Base-by-base conservation (phyloP, 2,888 invertebrate species). In the Drosophila paracracens region DNA sequence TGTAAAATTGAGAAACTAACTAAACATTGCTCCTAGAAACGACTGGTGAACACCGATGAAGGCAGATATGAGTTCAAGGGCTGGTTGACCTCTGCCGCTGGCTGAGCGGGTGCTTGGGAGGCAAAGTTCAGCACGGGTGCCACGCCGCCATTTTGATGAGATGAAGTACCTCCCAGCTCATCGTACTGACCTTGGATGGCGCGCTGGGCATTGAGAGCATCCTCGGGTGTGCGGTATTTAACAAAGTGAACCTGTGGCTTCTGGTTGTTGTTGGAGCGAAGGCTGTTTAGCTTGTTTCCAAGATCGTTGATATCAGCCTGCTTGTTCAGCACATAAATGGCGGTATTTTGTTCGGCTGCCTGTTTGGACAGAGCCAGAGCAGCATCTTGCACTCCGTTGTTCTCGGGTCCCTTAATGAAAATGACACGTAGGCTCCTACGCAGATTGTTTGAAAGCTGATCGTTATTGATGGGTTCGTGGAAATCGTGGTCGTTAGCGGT, bases 381-480 rank as follows among this genome's bases (percentile, higher is more conserved):
- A 29, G 92, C 92, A 60, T 91, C 79, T 66, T 91, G 89, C 16
- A 92, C 33, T 11, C 89, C 92, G 16, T 74, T 90, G 66, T 91
- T 81, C 73, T 92, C 92, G 69, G 93, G 93, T 40, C 92, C 90
- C 83, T 92, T 93, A 58, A 93, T 93, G 79, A 93, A 92, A 29
- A 93, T 70, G 11, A 93, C 92, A 27, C 93, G 92, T n/a, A 93
- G 83, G 16, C 79, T 84, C 64, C 80, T 83, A 66, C 89, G 92
- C n/a, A 90, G 62, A 13, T 76, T 70, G 38, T 69, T 74, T 0
- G 76, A 67, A 2, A 81, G 59, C 57, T 90, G 81, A 10, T 91
- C 74, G 2, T 79, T 69, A 29, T 80, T 81, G 48, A 70, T 78
- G 0, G 87, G 89, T 16, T 84, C 88, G 2, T 83, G 60, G 61